phyloP scores from a whole-genome alignment of 2,113 vertebrate species.

The Epinephelus moara region DNA sequence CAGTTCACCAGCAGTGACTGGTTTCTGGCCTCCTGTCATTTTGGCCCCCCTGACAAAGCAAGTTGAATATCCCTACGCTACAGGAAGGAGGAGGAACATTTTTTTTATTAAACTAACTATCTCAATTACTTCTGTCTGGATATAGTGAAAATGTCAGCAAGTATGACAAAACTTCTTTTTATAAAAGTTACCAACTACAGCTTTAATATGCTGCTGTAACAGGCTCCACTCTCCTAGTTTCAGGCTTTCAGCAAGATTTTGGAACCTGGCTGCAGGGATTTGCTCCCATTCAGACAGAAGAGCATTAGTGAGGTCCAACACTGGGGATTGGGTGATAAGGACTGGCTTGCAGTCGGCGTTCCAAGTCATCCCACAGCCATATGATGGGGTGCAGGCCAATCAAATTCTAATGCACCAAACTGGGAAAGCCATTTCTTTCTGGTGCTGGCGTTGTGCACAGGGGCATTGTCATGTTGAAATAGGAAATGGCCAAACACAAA shows the following conservation, averaged over 20 bases:
- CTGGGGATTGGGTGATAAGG: neutral
- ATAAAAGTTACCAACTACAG: too few relatives aligned
- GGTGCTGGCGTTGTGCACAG: neutral
- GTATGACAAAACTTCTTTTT: too few relatives aligned
- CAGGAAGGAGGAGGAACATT: too few relatives aligned
- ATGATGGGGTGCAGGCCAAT: neutral
- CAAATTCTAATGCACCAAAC: neutral
- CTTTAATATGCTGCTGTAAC: neutral
- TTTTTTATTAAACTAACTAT: too few relatives aligned
- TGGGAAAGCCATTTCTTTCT: neutral
- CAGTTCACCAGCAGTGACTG: too few relatives aligned
- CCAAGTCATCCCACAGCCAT: constrained; percentile 10
- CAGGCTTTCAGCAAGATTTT: neutral
- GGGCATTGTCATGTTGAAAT: neutral
- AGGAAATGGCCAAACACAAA: neutral
- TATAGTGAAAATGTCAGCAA: too few relatives aligned
- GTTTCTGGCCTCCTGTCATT: too few relatives aligned
- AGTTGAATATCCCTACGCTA: too few relatives aligned
- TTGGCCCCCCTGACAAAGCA: too few relatives aligned
- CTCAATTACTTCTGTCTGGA: too few relatives aligned
- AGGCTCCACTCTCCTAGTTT: neutral
- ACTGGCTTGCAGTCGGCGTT: neutral
- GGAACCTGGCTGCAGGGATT: neutral
- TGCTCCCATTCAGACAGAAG: neutral
- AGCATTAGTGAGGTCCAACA: neutral